phyloP scores from a whole-genome alignment of 2,797 vertebrate species.

The Fundulus diaphanus region DNA sequence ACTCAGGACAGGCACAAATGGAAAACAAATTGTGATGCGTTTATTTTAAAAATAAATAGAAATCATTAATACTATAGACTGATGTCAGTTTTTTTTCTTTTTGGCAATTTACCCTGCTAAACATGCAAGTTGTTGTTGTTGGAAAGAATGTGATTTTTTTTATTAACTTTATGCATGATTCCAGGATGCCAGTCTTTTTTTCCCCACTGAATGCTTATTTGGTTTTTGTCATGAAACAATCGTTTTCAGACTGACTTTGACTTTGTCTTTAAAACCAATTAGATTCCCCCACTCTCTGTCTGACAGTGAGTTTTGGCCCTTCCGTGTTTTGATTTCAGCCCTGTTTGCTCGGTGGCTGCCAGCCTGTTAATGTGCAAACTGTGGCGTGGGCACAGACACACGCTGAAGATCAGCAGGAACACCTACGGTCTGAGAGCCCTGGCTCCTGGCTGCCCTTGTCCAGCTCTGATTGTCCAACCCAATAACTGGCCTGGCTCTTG shows the following conservation, averaged over 20 bases:
- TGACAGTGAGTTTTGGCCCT: background rate
- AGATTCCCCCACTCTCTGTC: background rate
- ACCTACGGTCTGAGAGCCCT: background rate
- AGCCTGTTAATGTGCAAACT: slow-evolving; percentile 9
- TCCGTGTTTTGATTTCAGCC: background rate
- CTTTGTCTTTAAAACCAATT: background rate
- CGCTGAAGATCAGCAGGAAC: slow-evolving; percentile 14
- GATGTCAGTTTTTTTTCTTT: too few relatives aligned
- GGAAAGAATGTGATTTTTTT: background rate
- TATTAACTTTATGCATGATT: background rate
- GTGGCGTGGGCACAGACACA: slow-evolving; percentile 2
- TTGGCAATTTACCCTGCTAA: background rate
- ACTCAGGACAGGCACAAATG: background rate
- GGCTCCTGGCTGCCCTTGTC: slow-evolving; percentile 42
- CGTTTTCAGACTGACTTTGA: background rate
- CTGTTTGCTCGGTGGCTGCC: background rate
- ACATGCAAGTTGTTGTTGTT: background rate
- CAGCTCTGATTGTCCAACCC: slow-evolving; percentile 41
- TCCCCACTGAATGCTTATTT: background rate
- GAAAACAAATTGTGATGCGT: background rate
- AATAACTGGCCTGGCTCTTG: slow-evolving; percentile 47
- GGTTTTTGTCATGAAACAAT: background rate
- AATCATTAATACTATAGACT: background rate
- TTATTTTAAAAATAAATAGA: background rate
- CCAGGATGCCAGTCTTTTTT: background rate